These are phyloP conservation scores for Hymenopus coronatus DNA, from an alignment of 2,888 invertebrate species.

Conservation along the genomic window DNA sequence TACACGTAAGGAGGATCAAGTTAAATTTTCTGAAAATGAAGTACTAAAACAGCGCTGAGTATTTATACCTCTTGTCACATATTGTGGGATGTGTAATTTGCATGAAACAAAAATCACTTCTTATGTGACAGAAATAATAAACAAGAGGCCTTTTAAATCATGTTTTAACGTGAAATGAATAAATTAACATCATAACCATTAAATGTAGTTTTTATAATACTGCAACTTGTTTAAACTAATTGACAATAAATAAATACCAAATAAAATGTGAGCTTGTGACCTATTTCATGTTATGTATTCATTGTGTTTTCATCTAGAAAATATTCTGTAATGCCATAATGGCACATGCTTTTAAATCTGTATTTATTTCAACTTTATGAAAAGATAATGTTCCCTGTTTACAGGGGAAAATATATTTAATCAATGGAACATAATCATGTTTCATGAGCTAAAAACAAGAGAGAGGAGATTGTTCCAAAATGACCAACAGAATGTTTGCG, in stretches of 20 bases:
- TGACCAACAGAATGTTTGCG: not conserved
- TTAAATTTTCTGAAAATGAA: constrained; percentile 2
- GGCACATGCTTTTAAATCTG: not conserved
- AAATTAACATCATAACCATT: constrained; percentile 13
- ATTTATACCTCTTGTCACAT: not conserved
- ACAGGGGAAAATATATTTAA: not conserved
- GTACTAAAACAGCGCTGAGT: constrained; percentile 11
- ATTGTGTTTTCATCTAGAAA: not conserved
- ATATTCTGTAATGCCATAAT: not conserved
- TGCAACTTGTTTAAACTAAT: not conserved
- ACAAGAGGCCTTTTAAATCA: constrained; percentile 1
- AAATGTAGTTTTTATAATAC: not conserved
- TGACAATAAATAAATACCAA: not conserved
- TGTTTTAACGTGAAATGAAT: not conserved
- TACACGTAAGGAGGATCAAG: constrained; percentile 2
- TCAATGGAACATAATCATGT: not conserved
- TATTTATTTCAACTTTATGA: not conserved
- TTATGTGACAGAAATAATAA: constrained; percentile 4
- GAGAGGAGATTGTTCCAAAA: not conserved
- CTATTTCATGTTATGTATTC: not conserved
- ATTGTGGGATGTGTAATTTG: not conserved
- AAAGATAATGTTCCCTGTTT: not conserved
- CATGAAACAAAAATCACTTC: not conserved
- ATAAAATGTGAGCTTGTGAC: not conserved
- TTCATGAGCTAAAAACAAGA: not conserved